phyloP scores from a whole-genome alignment of 2,797 vertebrate species.

The Mormyrus hasselquistii region DNA sequence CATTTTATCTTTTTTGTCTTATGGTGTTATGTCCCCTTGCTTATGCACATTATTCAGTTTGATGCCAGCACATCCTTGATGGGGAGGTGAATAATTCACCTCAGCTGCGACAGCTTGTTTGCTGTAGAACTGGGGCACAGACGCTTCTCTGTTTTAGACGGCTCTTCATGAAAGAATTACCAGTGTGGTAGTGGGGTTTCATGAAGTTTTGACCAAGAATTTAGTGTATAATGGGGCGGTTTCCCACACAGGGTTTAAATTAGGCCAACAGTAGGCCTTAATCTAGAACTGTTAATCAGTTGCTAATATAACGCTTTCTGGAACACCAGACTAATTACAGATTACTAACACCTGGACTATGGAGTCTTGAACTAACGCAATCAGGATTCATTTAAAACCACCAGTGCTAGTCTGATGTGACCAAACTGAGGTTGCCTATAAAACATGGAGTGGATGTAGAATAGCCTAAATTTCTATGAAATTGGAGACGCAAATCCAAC shows the following conservation, averaged over 20 bases:
- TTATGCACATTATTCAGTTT: slow-evolving; percentile 50
- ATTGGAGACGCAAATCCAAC: too few species aligned
- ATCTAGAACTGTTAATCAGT: neutral
- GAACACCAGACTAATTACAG: too few species aligned
- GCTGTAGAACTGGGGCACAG: slow-evolving; percentile 37
- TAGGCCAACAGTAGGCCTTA: neutral
- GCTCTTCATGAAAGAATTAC: slow-evolving; percentile 3
- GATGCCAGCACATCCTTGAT: slow-evolving; percentile 36
- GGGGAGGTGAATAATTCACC: slow-evolving; percentile 49
- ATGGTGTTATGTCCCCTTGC: neutral
- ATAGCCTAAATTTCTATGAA: too few species aligned
- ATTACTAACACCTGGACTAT: too few species aligned
- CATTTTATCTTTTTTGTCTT: neutral
- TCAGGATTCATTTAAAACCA: too few species aligned
- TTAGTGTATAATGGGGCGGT: neutral
- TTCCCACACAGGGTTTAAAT: neutral
- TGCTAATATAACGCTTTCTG: too few species aligned
- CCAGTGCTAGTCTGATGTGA: too few species aligned
- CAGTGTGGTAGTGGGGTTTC: neutral
- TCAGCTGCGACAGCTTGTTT: slow-evolving; percentile 18
- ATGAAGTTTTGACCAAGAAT: neutral
- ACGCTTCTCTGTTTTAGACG: slow-evolving; percentile 16
- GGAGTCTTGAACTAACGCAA: too few species aligned
- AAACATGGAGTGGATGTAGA: too few species aligned
- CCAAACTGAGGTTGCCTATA: too few species aligned